A percentile compares a stretch with the other conserved stretches of the same genome.
Conservation (phyloP, 2,888 invertebrate species). For the Chrysodeixis includens region DNA sequence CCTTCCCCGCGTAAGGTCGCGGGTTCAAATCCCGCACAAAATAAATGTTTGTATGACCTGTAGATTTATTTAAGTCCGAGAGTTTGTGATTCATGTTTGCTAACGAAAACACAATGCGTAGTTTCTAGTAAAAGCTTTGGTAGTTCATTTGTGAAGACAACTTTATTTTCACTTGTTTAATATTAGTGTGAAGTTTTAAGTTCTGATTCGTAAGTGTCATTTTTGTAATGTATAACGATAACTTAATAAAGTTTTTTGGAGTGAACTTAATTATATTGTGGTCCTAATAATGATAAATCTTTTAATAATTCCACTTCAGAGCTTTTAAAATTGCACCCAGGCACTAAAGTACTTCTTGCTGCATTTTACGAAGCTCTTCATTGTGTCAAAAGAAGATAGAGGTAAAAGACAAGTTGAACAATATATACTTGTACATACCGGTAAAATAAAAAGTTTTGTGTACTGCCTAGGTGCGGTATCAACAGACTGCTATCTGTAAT, state of each 20-base stretch:
- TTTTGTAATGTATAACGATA: too few species aligned
- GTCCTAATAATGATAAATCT: too few species aligned
- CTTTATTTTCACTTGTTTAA: not conserved
- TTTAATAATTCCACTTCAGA: too few species aligned
- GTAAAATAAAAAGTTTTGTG: not conserved
- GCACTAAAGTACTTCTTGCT: too few species aligned
- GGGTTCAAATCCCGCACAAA: not conserved
- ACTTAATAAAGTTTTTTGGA: too few species aligned
- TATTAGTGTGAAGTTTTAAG: not conserved
- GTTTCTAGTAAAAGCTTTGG: not conserved
- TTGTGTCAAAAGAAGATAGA: too few species aligned
- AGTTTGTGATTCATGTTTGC: not conserved
- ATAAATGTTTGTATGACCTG: not conserved
- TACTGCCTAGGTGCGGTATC: not conserved
- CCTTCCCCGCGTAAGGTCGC: not conserved
- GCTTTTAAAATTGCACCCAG: too few species aligned
- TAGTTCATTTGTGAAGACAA: slow-evolving; percentile 1
- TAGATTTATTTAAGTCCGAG: not conserved
- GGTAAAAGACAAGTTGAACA: not conserved
- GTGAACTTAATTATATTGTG: too few species aligned
- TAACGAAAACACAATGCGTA: not conserved
- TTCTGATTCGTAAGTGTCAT: not conserved
- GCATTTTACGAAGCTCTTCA: too few species aligned
- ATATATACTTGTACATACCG: too few species aligned
- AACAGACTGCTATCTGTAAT: slow-evolving; percentile 17